These are phyloP conservation scores for Nomada ferruginata DNA, from an alignment of 2,888 invertebrate species.

Conservation along the genomic window DNA sequence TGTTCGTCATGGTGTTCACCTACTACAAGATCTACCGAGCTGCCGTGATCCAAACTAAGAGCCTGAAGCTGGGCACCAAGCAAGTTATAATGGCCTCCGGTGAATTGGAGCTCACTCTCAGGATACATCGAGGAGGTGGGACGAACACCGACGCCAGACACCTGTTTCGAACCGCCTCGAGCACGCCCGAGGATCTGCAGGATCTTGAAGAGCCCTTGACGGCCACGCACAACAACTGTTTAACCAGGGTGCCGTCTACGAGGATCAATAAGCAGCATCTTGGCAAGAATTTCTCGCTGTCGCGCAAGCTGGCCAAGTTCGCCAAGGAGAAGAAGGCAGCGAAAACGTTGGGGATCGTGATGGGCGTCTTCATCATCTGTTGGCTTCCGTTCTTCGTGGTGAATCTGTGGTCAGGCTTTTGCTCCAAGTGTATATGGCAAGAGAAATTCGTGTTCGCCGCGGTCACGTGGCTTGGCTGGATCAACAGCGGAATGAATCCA, in stretches of 20 bases:
- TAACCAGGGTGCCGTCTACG: slow-evolving; percentile 89
- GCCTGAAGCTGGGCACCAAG: slow-evolving; percentile 95
- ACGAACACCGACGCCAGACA: slow-evolving; percentile 83
- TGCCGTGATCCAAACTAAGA: slow-evolving; percentile 95
- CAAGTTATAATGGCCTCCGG: slow-evolving; percentile 94
- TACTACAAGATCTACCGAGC: slow-evolving; percentile 98
- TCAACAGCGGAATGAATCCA: slow-evolving; percentile 98
- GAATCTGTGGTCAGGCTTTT: slow-evolving; percentile 95
- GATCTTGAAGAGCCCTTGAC: slow-evolving; percentile 90
- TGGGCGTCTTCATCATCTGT: slow-evolving; percentile 98
- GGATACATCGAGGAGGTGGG: slow-evolving; percentile 97
- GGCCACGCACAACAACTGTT: slow-evolving; percentile 91
- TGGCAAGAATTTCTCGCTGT: slow-evolving; percentile 96
- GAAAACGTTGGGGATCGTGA: slow-evolving; percentile 97
- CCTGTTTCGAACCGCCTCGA: slow-evolving; percentile 82
- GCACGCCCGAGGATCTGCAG: slow-evolving; percentile 80
- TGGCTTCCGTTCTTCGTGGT: slow-evolving; percentile 99
- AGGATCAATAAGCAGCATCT: slow-evolving; percentile 88
- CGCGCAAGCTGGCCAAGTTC: slow-evolving; percentile 96
- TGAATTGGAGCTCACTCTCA: slow-evolving; percentile 93
- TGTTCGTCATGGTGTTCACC: slow-evolving; percentile 99
- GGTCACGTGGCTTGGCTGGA: slow-evolving; percentile 98
- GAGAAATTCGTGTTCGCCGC: slow-evolving; percentile 95
- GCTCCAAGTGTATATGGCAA: slow-evolving; percentile 93
- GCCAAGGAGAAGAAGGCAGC: slow-evolving; percentile 99